Conservation (phyloP, 2,888 invertebrate genomes). For the Caenorhabditis drosophilae region DNA sequence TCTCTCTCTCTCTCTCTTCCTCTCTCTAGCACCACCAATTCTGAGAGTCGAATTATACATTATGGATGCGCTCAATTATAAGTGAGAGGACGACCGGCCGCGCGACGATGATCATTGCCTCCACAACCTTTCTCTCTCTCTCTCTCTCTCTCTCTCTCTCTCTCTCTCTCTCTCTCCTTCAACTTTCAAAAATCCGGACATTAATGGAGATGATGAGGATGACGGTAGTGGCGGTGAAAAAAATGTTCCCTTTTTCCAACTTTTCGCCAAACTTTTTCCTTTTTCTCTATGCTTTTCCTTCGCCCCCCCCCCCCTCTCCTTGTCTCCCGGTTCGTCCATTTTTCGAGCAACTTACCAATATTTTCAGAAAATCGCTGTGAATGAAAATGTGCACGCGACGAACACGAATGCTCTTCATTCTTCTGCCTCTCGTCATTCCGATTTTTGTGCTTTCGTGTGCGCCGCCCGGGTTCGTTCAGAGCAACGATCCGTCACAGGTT, state of each 20-base stretch:
- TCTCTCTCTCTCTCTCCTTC: no score
- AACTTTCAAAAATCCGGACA: not conserved
- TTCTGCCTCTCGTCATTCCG: constrained; percentile 13
- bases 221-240: no score
- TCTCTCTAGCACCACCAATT: no score
- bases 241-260: not conserved
- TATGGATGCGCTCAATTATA: no score
- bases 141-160: no score
- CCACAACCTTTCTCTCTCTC: no score
- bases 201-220: no score
- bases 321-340: not conserved
- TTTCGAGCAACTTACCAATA: not conserved
- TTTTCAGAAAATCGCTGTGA: not conserved
- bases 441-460: constrained; percentile 45
- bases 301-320: constrained; percentile 6
- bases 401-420: constrained; percentile 10
- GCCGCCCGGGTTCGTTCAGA: constrained; percentile 67
- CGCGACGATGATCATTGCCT: no score
- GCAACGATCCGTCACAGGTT: constrained; percentile 66
- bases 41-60: no score
- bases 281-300: constrained; percentile 6
- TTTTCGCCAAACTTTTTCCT: constrained; percentile 4
- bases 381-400: not conserved
- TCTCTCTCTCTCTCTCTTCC: no score
- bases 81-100: no score